Percentiles rank a stretch among this genome's conserved stretches.
phyloP scores from a whole-genome alignment of 2,797 vertebrate species.

The Poecilia gillii region DNA sequence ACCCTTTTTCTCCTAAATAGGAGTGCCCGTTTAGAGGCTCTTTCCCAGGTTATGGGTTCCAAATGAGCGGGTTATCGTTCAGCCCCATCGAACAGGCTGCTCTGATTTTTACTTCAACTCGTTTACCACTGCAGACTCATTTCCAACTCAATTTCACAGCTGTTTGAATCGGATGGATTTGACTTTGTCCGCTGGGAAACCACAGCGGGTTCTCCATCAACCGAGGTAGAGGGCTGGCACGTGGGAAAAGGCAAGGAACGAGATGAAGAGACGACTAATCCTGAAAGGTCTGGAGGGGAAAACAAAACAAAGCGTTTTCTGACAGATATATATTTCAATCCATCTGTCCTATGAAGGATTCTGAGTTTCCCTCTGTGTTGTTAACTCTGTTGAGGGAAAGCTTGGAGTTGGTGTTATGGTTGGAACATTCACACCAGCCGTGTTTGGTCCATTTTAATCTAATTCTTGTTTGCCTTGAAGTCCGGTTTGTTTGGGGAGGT shows the following conservation, averaged over 20 bases:
- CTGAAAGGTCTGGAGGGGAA: neutral
- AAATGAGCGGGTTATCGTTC: slow-evolving; percentile 26
- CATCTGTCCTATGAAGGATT: too few species aligned
- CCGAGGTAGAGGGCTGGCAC: neutral
- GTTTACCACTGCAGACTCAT: slow-evolving; percentile 43
- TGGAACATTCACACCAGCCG: neutral
- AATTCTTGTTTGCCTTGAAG: too few species aligned
- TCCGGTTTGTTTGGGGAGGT: too few species aligned
- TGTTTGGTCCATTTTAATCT: too few species aligned
- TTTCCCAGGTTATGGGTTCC: slow-evolving; percentile 17
- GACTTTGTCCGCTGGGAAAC: slow-evolving; percentile 26
- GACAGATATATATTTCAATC: too few species aligned
- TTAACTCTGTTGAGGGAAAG: neutral
- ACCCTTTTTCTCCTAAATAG: neutral
- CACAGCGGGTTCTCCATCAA: slow-evolving; percentile 11
- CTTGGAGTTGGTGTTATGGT: neutral
- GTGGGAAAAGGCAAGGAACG: neutral
- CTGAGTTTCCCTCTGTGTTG: too few species aligned
- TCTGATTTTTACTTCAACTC: slow-evolving; percentile 24
- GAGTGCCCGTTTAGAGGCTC: neutral
- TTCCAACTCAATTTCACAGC: slow-evolving; percentile 71
- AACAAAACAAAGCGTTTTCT: neutral
- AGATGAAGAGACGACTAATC: neutral
- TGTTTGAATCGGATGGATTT: slow-evolving; percentile 49
- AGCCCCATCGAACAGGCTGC: slow-evolving; percentile 20